Conservation (phyloP, 2,113 vertebrate species). For the Solea solea region DNA sequence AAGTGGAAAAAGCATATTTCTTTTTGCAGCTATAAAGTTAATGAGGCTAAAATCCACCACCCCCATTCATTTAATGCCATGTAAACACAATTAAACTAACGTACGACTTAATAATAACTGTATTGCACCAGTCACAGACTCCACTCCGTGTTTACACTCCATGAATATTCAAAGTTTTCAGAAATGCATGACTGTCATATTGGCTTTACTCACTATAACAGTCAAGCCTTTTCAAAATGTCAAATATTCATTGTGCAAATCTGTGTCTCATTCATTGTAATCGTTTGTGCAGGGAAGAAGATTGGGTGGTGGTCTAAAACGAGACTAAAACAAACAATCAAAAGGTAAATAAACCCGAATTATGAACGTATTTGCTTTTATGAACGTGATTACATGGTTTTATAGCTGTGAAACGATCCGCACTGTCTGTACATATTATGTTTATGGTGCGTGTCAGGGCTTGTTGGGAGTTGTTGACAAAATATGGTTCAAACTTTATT, state of each 20-base stretch:
- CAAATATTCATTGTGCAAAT: constrained; percentile 41
- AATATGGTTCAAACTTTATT: too few species aligned
- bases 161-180: background rate
- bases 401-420: background rate
- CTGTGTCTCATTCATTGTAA: constrained; percentile 34
- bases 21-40: too few species aligned
- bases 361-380: background rate
- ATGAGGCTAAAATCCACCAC: too few species aligned
- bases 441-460: background rate
- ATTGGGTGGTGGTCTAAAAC: constrained; percentile 9
- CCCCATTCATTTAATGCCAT: background rate
- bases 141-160: background rate
- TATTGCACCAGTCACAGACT: background rate
- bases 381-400: background rate
- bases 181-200: background rate
- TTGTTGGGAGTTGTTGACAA: too few species aligned
- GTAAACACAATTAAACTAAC: background rate
- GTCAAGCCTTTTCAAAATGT: constrained; percentile 32
- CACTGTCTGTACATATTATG: background rate
- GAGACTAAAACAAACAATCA: constrained; percentile 19
- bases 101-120: background rate
- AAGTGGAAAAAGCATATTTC: too few species aligned
- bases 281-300: constrained; percentile 8
- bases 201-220: background rate
- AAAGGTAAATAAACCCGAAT: background rate